These are phyloP conservation scores for Acutogordius australiensis DNA, from an alignment of 2,888 invertebrate genomes.

Conservation along the genomic window DNA sequence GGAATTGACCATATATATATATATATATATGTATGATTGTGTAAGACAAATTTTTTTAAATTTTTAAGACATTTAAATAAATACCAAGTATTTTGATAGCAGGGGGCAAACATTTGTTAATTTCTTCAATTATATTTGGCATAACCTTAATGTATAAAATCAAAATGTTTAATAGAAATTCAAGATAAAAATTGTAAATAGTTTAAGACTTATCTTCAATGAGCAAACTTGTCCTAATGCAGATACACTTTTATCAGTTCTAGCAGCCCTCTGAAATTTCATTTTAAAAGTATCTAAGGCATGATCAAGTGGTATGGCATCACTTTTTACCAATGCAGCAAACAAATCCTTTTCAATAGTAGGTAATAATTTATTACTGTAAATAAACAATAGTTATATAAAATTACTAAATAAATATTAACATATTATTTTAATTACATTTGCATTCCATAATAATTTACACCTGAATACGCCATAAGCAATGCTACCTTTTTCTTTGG, in stretches of 20 bases:
- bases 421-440: background rate
- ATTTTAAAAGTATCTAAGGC: slow-evolving; percentile 3
- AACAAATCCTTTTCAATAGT: slow-evolving; percentile 5
- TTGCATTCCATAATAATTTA: slow-evolving; percentile 12
- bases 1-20: no score
- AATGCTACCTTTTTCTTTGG: slow-evolving; percentile 9
- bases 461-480: slow-evolving; percentile 3
- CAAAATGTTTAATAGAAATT: background rate
- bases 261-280: slow-evolving; percentile 8
- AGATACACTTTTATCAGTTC: slow-evolving; percentile 11
- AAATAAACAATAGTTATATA: no score
- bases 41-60: no score
- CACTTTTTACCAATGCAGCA: background rate
- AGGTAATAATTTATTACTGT: background rate
- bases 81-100: background rate
- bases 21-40: no score
- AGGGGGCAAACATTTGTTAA: background rate
- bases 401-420: background rate
- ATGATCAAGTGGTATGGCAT: background rate
- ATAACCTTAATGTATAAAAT: background rate
- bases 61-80: background rate
- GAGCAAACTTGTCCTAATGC: slow-evolving; percentile 10
- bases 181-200: background rate
- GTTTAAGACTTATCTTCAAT: slow-evolving; percentile 7
- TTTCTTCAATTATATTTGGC: background rate